Evolutionary conservation across 2,797 vertebrate genomes (phyloP), one percentile per base, ranked within the genome.

Genomic region (Hapalemur alaotrensis): DNA sequence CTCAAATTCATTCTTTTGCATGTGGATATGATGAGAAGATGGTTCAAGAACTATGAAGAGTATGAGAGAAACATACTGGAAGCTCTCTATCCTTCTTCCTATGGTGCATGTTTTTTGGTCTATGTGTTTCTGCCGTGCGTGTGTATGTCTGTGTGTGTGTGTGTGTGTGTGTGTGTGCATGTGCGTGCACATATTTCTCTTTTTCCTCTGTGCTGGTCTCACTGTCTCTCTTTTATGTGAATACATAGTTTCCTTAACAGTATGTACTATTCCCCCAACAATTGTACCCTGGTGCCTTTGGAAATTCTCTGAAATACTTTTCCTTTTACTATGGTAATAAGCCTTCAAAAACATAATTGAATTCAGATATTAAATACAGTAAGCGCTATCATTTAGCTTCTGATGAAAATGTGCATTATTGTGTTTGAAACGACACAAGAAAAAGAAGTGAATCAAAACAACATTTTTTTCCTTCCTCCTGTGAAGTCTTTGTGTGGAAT

Each of bases 351-450:
- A 91, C 82, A 89, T 96, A 97, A 97, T 96, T 96, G 95, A 98
- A 98, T 97, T 97, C 94, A 96, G 90, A 96, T 97, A 98, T 96
- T 98, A 97, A 98, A 98, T 97, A 98, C 93, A 80, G 18, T 78
- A 96, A 98, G 91, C 96, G 30, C 91, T 91, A 96, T 93, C 96
- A 97, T 96, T 98, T 97, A 97, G 57, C 69, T 96, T 97, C 90
- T 98, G 96, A 97, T 97, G 93, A 97, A 98, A 98, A 95, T 94
- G 86, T 94, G 32, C 59, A 70, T 93, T 98, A 90, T 95, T 97
- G 75, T 95, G 87, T 94, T 98, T 78, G 93, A 96, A 98, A 97
- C 0, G 92, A 73, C 75, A 86, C 69, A 89, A 93, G 89, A 80
- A 46, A 84, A 41, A 80, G 38, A 57, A 92, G 35, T 81, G 84